Conservation (phyloP, 2,888 invertebrate species). For the Ormyrus labotus region DNA sequence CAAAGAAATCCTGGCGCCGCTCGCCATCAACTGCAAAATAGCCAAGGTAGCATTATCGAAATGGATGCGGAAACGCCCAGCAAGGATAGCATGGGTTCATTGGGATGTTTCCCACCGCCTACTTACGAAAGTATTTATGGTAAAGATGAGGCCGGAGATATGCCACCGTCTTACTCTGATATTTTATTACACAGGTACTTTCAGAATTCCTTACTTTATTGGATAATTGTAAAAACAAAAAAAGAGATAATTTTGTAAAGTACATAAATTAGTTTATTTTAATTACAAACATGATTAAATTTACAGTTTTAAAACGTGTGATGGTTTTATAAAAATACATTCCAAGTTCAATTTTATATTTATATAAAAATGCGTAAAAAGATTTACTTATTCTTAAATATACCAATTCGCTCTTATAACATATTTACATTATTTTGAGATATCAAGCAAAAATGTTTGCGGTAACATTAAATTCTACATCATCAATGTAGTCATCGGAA, state of each 20-base stretch:
- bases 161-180: constrained; percentile 72
- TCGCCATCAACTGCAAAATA: constrained; percentile 74
- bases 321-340: no score
- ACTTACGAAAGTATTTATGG: constrained; percentile 78
- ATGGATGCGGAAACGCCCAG: constrained; percentile 78
- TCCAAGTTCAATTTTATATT: no score
- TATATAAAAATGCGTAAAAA: no score
- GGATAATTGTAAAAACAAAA: no score
- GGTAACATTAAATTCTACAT: neutral
- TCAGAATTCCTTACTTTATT: no score
- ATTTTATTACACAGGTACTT: constrained; percentile 70
- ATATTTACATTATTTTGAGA: neutral
- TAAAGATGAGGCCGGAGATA: constrained; percentile 68
- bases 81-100: constrained; percentile 76
- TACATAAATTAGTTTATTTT: no score
- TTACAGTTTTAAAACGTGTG: no score
- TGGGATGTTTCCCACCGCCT: constrained; percentile 77
- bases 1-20: constrained; percentile 68
- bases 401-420: no score
- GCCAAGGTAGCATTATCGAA: constrained; percentile 70
- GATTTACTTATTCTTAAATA: no score
- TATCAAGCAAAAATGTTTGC: neutral
- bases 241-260: no score
- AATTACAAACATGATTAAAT: no score
- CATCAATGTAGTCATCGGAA: neutral